Percentiles rank a stretch among this genome's conserved stretches.
Conservation (phyloP, 2,113 vertebrate genomes). For the Isurus oxyrinchus region DNA sequence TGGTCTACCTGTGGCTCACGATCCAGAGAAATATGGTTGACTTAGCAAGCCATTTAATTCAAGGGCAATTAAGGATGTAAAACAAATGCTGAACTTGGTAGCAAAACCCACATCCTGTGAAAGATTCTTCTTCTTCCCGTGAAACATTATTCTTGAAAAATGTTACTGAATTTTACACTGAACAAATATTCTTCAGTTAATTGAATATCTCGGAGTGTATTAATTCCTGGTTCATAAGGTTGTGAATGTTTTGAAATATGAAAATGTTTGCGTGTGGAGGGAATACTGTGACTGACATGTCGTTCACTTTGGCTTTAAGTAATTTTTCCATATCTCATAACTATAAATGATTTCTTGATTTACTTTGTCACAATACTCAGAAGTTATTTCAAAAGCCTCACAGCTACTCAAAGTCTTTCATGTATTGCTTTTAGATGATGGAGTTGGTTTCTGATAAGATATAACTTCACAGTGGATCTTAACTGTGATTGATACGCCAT, state of each 20-base stretch:
- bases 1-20: neutral
- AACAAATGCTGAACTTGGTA: neutral
- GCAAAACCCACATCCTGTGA: neutral
- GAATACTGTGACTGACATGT: neutral
- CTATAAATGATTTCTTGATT: conserved; percentile 24
- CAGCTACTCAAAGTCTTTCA: neutral
- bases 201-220: neutral
- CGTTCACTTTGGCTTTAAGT: neutral
- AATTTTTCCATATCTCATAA: neutral
- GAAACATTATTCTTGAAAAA: neutral
- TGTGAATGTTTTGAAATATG: neutral
- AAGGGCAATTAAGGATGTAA: neutral
- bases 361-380: conserved; percentile 3
- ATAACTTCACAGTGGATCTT: neutral
- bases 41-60: neutral
- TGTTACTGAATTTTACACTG: neutral
- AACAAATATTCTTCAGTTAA: neutral
- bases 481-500: conserved; percentile 16
- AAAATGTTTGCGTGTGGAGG: neutral
- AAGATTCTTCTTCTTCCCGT: neutral
- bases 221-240: neutral
- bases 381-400: conserved; percentile 26
- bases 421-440: conserved; percentile 18
- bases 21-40: neutral
- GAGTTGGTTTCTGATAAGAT: conserved; percentile 17